phyloP scores from a whole-genome alignment of 2,888 invertebrate species.

The Geotrupes spiniger region DNA sequence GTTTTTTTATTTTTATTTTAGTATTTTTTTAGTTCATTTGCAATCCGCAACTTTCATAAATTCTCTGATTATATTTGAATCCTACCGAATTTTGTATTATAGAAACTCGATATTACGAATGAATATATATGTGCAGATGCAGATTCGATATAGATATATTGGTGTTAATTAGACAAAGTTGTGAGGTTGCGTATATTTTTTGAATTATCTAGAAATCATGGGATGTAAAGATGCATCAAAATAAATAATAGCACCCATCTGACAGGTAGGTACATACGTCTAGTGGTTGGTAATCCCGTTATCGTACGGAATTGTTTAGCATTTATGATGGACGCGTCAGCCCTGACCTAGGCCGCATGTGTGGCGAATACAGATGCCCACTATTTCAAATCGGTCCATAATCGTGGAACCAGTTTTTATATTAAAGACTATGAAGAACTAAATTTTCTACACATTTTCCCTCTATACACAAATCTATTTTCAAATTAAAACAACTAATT shows the following conservation, averaged over 20 bases:
- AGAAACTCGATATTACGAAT: no score
- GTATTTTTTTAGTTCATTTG: no score
- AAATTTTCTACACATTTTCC: not conserved
- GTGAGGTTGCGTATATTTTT: no score
- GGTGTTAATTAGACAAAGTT: no score
- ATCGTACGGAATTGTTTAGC: conserved; percentile 36
- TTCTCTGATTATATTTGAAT: no score
- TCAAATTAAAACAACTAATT: conserved; percentile 1
- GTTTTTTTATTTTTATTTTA: no score
- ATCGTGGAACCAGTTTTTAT: conserved; percentile 26
- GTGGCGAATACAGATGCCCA: conserved; percentile 37
- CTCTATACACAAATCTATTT: not conserved
- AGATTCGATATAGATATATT: no score
- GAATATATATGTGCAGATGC: no score
- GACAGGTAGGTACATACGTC: conserved; percentile 8
- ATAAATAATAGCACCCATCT: conserved; percentile 8
- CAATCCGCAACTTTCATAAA: no score
- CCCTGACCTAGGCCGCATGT: conserved; percentile 40
- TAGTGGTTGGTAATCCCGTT: conserved; percentile 32
- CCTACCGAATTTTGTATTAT: no score
- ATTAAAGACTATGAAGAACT: conserved; percentile 30
- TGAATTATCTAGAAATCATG: no score
- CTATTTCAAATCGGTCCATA: conserved; percentile 23
- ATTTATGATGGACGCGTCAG: conserved; percentile 38
- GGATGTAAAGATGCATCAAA: no score